Percentiles rank a stretch among this genome's conserved stretches.
phyloP scores from a whole-genome alignment of 2,888 invertebrate genomes.

The Erebia aethiops region DNA sequence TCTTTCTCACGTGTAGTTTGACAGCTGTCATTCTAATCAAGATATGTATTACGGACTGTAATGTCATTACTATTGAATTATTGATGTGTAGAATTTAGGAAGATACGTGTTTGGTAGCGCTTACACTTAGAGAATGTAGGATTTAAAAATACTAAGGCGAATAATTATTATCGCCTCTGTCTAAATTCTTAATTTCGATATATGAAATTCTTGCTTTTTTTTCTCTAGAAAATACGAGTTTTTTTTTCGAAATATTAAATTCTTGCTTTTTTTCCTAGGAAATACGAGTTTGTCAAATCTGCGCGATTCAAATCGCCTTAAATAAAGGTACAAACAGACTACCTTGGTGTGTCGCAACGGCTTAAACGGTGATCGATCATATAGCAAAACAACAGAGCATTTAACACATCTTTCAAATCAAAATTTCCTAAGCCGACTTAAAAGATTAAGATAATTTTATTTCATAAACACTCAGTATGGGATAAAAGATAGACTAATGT shows the following conservation, averaged over 20 bases:
- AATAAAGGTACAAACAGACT: neutral
- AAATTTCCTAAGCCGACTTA: too few species aligned
- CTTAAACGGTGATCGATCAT: neutral
- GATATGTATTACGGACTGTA: too few species aligned
- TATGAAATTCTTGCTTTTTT: neutral
- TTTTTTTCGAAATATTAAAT: neutral
- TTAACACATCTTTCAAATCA: too few species aligned
- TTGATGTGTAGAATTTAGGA: slow-evolving; percentile 31
- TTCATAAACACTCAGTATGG: too few species aligned
- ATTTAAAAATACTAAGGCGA: slow-evolving; percentile 9
- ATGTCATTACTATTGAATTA: neutral
- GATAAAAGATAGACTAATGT: too few species aligned
- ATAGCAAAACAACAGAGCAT: neutral
- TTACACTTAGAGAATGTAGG: slow-evolving; percentile 26
- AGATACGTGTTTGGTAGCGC: slow-evolving; percentile 41
- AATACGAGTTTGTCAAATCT: neutral
- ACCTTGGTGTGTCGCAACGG: neutral
- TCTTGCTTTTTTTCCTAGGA: too few species aligned
- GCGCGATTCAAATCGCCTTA: neutral
- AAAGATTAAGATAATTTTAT: too few species aligned
- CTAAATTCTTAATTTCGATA: neutral
- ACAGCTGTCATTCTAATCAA: too few species aligned
- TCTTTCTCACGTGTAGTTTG: too few species aligned
- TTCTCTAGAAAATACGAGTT: neutral
- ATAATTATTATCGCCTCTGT: neutral